Conservation (phyloP, 2,888 invertebrate genomes). For the Tubulanus polymorphus region DNA sequence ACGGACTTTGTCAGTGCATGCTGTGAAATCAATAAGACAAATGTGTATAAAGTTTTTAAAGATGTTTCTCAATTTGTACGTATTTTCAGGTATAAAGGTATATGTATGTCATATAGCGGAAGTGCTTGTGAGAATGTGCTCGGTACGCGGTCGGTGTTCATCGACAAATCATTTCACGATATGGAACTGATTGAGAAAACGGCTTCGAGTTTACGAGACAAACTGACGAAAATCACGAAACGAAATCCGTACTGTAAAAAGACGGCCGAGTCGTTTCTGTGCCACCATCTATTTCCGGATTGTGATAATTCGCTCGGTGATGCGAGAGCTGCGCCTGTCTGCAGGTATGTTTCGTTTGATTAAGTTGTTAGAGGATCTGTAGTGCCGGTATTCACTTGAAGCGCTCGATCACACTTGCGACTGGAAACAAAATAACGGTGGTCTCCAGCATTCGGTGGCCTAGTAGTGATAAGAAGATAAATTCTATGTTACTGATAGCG, state of each 20-base stretch:
- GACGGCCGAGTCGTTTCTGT: slow-evolving; percentile 86
- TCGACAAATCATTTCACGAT: slow-evolving; percentile 21
- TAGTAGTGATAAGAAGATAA: no score
- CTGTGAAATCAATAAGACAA: no score
- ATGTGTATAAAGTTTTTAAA: no score
- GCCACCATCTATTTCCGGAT: slow-evolving; percentile 87
- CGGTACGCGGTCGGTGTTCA: slow-evolving; percentile 23
- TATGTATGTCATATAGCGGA: slow-evolving; percentile 35
- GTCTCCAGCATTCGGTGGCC: no score
- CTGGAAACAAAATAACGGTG: no score
- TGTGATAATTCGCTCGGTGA: slow-evolving; percentile 58
- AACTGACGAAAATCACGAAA: no score
- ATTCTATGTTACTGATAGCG: no score
- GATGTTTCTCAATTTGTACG: no score
- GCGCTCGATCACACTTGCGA: no score
- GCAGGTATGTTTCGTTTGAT: slow-evolving; percentile 27
- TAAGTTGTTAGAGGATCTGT: neutral
- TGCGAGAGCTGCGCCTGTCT: slow-evolving; percentile 24
- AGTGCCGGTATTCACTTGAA: slow-evolving; percentile 4
- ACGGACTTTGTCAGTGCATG: no score
- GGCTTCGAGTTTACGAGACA: no score
- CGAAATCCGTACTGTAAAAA: no score
- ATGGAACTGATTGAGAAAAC: slow-evolving; percentile 25
- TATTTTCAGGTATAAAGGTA: slow-evolving; percentile 25
- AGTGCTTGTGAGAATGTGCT: slow-evolving; percentile 28